phyloP scores from a whole-genome alignment of 2,888 invertebrate species.

The Carterocephalus palaemon region DNA sequence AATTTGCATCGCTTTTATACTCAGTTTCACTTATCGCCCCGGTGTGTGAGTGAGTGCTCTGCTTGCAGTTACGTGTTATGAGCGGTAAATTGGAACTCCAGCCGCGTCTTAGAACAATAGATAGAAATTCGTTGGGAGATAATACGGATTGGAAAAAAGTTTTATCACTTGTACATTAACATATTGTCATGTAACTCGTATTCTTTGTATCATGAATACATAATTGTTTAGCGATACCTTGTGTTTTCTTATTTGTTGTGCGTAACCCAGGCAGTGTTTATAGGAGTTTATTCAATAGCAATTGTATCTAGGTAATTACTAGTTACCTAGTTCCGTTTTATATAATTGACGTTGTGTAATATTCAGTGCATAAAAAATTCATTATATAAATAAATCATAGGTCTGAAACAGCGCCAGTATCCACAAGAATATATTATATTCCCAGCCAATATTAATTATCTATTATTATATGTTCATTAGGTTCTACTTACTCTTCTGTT shows the following conservation, averaged over 20 bases:
- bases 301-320: too few species aligned
- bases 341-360: too few species aligned
- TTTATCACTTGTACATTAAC: slow-evolving; percentile 39
- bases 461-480: too few species aligned
- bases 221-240: slow-evolving; percentile 15
- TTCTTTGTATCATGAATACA: slow-evolving; percentile 3
- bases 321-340: too few species aligned
- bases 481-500: too few species aligned
- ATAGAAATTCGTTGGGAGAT: slow-evolving; percentile 68
- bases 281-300: background rate
- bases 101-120: slow-evolving; percentile 68
- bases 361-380: too few species aligned
- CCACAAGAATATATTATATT: too few species aligned
- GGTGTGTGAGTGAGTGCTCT: slow-evolving; percentile 62
- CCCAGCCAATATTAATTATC: too few species aligned
- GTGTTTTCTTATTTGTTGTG: slow-evolving; percentile 8
- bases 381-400: too few species aligned
- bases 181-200: slow-evolving; percentile 39
- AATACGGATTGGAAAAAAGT: slow-evolving; percentile 50
- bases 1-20: slow-evolving; percentile 78
- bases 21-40: slow-evolving; percentile 64
- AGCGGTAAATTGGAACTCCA: slow-evolving; percentile 61
- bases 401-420: too few species aligned
- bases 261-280: background rate
- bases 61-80: slow-evolving; percentile 59